Evolutionary conservation across 2,113 vertebrate genomes (phyloP), one percentile per base, ranked within the genome.

Genomic region (Psammodynastes pulverulentus): DNA sequence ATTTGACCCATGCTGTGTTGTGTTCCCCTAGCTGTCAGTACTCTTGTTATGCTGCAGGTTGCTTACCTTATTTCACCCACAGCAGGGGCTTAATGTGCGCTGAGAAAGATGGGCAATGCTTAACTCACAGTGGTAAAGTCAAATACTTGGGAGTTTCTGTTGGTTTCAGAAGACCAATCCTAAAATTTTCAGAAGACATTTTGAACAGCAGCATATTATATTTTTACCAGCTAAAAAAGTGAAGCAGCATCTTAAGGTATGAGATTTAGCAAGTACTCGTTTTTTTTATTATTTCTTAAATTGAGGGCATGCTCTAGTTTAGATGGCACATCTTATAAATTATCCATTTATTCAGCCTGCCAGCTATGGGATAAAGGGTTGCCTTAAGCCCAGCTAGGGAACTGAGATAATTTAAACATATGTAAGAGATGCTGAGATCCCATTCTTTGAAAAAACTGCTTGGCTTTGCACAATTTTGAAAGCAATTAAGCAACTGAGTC

Each of bases 51-150:
- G 15, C 7, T 91, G 90, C 90, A 86, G 46, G 24, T 91, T 87
- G 56, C 85, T 91, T 86, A 91, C 91, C 85, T 87, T 91, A 87
- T 91, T 87, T 91, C 91, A 91, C 85, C 46, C 90, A 87, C 91
- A 87, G 91, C 48, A 87, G 91, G 86, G 48, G 23, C n/a, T 24
- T 91, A 67, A 87, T 91, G 34, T 91, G 2, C 72, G 15, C n/a
- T 87, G 86, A 91, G n/a, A 87, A 90, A 87, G 46, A 91, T 67
- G 91, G 23, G 2, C 29, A 15, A 45, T 58, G 67, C 72, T 62
- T 91, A 58, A 34, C 90, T 87, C 48, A 51, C 85, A 29, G 49
- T 48, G 49, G 84, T 49, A 34, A 87, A 67, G 23, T 87, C 45
- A 86, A 87, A 52, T 91, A 52, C 52, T 67, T 91, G 54, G 54